Evolutionary conservation across 2,888 invertebrate species (phyloP).

Genomic region (Apodemia duryi): DNA sequence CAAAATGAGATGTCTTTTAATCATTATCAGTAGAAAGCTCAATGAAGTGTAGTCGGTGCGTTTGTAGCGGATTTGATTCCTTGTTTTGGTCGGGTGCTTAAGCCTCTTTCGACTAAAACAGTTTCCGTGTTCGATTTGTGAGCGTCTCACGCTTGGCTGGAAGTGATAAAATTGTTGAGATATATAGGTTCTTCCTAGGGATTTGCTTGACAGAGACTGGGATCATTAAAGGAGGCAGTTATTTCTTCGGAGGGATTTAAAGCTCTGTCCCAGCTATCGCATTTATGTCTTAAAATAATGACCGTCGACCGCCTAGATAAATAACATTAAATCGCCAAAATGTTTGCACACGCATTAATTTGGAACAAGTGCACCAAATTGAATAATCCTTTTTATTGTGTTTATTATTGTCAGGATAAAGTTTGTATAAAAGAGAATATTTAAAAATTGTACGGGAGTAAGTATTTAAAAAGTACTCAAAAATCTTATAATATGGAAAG

Average conservation of each 20-base stretch:
- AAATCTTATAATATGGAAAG: too few species aligned
- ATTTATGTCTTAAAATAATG: not conserved
- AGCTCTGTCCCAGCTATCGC: not conserved
- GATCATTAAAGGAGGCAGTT: not conserved
- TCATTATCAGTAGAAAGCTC: slow-evolving; percentile 6
- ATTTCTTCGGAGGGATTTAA: not conserved
- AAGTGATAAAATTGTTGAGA: slow-evolving; percentile 17
- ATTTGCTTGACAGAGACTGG: not conserved
- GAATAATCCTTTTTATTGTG: too few species aligned
- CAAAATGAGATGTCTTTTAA: slow-evolving; percentile 13
- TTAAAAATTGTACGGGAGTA: too few species aligned
- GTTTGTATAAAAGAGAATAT: too few species aligned
- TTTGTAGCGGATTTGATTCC: slow-evolving; percentile 22
- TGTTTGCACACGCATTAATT: too few species aligned
- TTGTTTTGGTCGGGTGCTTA: slow-evolving; percentile 22
- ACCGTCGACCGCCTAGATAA: too few species aligned
- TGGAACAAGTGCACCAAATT: too few species aligned
- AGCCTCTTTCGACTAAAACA: slow-evolving; percentile 27
- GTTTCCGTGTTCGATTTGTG: slow-evolving; percentile 31
- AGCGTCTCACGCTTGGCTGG: slow-evolving; percentile 19
- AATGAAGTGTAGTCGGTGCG: slow-evolving; percentile 15
- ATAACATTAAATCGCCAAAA: too few species aligned
- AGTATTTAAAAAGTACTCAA: too few species aligned
- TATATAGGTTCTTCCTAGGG: slow-evolving; percentile 12
- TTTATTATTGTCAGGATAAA: too few species aligned